Percentiles rank a stretch among this genome's conserved stretches.
Conservation (phyloP, 2,888 invertebrate genomes). For the Hymenopus coronatus region DNA sequence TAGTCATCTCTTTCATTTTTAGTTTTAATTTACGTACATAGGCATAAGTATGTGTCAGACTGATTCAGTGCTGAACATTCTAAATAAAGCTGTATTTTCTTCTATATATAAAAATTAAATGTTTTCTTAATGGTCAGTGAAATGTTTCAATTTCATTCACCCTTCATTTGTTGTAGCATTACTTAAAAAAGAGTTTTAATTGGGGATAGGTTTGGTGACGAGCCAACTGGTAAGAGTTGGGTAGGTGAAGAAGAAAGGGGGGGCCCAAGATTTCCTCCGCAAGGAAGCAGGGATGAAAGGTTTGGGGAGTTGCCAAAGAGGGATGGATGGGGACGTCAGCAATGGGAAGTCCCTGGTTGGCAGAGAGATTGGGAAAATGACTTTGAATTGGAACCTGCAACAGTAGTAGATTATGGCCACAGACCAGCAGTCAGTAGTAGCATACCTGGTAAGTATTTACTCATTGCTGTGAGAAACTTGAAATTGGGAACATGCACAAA, state of each 20-base stretch:
- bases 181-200: neutral
- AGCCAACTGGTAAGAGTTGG: conserved; percentile 13
- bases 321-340: conserved; percentile 4
- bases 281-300: conserved; percentile 5
- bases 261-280: conserved; percentile 1
- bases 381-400: conserved; percentile 53
- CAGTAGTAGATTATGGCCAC: conserved; percentile 71
- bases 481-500: too few relatives aligned
- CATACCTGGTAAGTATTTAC: neutral
- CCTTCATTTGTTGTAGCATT: neutral
- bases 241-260: conserved; percentile 3
- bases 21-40: neutral
- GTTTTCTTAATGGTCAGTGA: neutral
- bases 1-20: neutral
- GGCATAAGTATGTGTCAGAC: neutral
- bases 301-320: neutral
- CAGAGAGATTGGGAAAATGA: conserved; percentile 14
- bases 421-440: conserved; percentile 46
- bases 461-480: neutral
- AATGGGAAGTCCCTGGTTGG: neutral
- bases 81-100: neutral
- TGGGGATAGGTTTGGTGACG: conserved; percentile 19
- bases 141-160: neutral
- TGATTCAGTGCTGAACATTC: neutral
- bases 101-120: neutral